phyloP scores from a whole-genome alignment of 1,140 invertebrate species.

The Pollicipes pollicipes region DNA sequence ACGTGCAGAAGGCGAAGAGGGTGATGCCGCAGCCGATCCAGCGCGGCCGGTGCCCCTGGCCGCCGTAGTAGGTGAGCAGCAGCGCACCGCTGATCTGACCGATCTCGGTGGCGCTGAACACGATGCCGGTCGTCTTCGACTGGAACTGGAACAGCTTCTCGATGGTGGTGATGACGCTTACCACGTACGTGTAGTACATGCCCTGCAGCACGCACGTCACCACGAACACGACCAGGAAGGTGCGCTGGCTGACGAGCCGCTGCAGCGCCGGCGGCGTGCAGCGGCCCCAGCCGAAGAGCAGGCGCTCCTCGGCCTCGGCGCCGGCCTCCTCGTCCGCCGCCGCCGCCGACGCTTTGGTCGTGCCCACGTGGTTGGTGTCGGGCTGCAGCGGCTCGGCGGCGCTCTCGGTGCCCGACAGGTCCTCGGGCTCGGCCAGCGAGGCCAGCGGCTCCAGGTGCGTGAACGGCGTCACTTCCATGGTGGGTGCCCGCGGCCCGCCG shows the following conservation, averaged over 20 bases:
- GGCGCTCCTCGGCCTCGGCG: neutral
- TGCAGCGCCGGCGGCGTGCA: conserved; percentile 20
- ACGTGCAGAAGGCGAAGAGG: conserved; percentile 65
- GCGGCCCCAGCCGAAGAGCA: neutral
- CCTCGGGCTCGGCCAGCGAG: too few species aligned
- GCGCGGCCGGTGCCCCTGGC: conserved; percentile 79
- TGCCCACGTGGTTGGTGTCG: too few species aligned
- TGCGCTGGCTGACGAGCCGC: conserved; percentile 65
- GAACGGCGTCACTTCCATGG: too few species aligned
- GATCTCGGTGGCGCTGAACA: conserved; percentile 85
- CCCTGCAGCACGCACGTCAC: conserved; percentile 76
- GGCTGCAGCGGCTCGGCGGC: too few species aligned
- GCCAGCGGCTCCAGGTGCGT: too few species aligned
- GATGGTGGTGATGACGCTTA: conserved; percentile 88
- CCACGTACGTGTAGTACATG: conserved; percentile 90
- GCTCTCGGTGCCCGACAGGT: too few species aligned
- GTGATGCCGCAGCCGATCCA: conserved; percentile 91
- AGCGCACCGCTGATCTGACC: conserved; percentile 68
- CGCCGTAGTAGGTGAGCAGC: conserved; percentile 80
- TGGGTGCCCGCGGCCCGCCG: too few species aligned
- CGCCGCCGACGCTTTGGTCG: too few species aligned
- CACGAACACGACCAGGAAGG: conserved; percentile 72
- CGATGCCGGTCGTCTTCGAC: conserved; percentile 79
- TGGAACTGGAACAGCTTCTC: conserved; percentile 92
- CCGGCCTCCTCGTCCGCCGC: too few species aligned